Evolutionary conservation across 2,113 vertebrate genomes (phyloP), one percentile per base, ranked within the genome.

Genomic region (Dicrurus megarhynchus): DNA sequence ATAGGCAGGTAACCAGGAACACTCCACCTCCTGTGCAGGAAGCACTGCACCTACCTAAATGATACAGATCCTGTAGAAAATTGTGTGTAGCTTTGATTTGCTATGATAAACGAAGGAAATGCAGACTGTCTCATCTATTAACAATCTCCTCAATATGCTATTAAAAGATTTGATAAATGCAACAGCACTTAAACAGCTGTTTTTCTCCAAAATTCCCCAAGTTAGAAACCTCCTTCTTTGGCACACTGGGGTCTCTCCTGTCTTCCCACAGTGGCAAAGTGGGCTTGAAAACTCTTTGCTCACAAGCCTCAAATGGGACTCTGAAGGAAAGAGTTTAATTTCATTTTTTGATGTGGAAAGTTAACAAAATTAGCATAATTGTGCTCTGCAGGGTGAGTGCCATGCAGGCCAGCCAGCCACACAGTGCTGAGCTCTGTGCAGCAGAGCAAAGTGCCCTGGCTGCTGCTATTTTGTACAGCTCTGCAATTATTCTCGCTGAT

Each of bases 101-200:
- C 35, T 46, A 1, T 37, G 30, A 17, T 80, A 69, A 27, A 11
- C 0, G 0, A 18, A 57, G 46, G 9, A 44, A 73, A 37, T 13
- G 5, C 20, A 41, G 49, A 22, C 44, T 87, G 47, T 21, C 19
- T 81, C 1, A 1, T 41, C 18, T 24, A 7, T 63, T 68, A 83
- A 41, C 20, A 44, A 10, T 70, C 16, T 89, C 35, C 30, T 27
- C 55, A 44, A 52, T 57, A 59, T 9, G 9, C 39, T 41, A n/a
- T 15, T 63, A n/a, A 84, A 89, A 55, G 17, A 30, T 56, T 18
- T 68, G 37, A n/a, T 56, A 77, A 71, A 71, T 46, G n/a, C 28
- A 73, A 65, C 22, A 61, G 27, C 10, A 32, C 12, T 83, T 47
- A 42, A 87, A n/a, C 35, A 56, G 20, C 20, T 64, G 0, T 13